Base-by-base conservation (phyloP, 2,888 invertebrate species). In the Danaus chrysippus region DNA sequence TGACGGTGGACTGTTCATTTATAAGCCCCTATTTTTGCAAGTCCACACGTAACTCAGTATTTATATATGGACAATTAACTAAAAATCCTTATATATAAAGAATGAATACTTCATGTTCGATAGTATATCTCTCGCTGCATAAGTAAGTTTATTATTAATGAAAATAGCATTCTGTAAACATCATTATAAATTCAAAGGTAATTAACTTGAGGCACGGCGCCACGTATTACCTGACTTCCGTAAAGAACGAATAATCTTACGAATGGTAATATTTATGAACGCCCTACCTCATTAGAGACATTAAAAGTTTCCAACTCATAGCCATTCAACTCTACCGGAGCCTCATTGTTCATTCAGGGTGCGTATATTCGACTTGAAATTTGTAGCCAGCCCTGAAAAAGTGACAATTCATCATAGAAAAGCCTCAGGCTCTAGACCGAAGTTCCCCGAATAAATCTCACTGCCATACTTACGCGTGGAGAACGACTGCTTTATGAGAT, bases 401-500 rank as follows among this genome's bases (percentile, higher is more conserved):
- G 89, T 88, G 88, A 85, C 89, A 89, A 90, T 91, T 90, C 91
- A 91, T 91, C 91, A 91, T 91, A 85, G 83, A 76, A 89, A 88
- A 89, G 89, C 88, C 86, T 82, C 79, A 80, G 84, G 87, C 86
- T 85, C 83, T 83, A 84, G 86, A 80, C 79, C 86, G 84, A 82
- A 87, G 90, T 87, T 89, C 86, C 87, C 81, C 77, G 73, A 75
- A 91, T 91, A 91, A 91, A 91, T 91, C 91, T 91, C 84, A 87
- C 91, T 91, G 87, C 87, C 87, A 89, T 91, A 90, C 91, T 90
- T 87, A 87, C 85, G 86, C 88, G 87, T 83, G 86, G 87, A 88
- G 89, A 87, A 84, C 87, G 89, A 86, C 86, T 91, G 88, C 84
- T 91, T 91, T 91, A 91, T 91, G 91, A 81, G 90, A 91, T 88